Evolutionary conservation across 2,113 vertebrate species (phyloP), one percentile per base, ranked within the genome.

Genomic region (Dicerorhinus sumatrensis): DNA sequence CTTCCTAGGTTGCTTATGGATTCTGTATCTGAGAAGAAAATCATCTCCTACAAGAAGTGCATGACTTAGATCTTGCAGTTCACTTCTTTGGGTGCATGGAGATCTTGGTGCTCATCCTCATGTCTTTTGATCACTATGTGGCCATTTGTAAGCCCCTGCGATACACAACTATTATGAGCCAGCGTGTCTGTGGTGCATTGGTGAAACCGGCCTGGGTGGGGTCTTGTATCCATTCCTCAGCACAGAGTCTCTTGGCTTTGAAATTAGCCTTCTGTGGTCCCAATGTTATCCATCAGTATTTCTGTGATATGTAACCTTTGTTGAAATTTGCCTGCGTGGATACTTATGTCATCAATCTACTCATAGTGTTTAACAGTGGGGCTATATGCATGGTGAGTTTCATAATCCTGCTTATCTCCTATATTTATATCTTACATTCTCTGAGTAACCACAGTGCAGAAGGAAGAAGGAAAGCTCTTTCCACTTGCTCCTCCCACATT

Each of bases 31-130:
- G 73, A 51, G 29, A 76, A 76, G 73, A 76, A 76, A 76, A 9
- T 11, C 46, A 76, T 76, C 73, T 91, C 93, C 39, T 73, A 77
- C 17, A 58, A 33, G 46, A 54, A 84, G 6, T 93, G 42, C 62
- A 65, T 95, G 84, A 73, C 36, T 0, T 84, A 92, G 14, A 12
- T 73, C 14, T 93, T 84, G 42, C 36, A 33, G 18, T 3, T 4
- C 94, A 90, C 20, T 90, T 95, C 31, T 95, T 93, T n/a, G 85
- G 72, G 29, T 97, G 93, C 72, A 65, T 95, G 63, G 96, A 73
- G 56, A 58, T 75, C 36, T 89, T 85, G 9, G 72, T 95, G 8
- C 79, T 93, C 12, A 48, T 89, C 4, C 13, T 95, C 29, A 91
- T 91, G 69, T 70, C 76, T 13, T 94, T 87, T 10, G 91, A 94